Evolutionary conservation across 2,113 vertebrate species (phyloP).

Genomic region (Cryptotis parvus): DNA sequence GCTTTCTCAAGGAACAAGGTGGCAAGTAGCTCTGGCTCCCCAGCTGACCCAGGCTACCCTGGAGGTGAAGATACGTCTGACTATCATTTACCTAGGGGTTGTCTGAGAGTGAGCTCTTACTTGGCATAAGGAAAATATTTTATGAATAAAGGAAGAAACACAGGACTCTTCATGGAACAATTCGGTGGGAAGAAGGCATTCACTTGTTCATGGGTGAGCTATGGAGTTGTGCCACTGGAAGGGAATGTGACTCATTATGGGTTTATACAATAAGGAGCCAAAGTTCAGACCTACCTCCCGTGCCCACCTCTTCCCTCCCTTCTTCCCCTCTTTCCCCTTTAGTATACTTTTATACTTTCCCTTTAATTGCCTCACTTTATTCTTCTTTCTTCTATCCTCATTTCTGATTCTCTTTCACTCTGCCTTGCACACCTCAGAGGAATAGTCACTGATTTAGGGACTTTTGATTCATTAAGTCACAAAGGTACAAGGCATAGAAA

Average conservation of each 20-base stretch:
- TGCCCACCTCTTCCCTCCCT: background rate
- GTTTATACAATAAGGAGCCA: background rate
- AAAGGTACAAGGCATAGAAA: background rate
- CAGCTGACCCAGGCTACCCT: background rate
- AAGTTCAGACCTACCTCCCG: too few relatives aligned
- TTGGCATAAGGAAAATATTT: background rate
- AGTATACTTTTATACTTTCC: too few relatives aligned
- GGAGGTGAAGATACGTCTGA: background rate
- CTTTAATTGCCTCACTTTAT: too few relatives aligned
- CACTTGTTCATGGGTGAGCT: background rate
- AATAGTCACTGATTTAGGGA: background rate
- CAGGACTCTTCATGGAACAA: background rate
- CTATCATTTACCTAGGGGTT: background rate
- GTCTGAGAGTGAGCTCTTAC: background rate
- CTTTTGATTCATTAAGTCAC: background rate
- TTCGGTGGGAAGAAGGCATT: background rate
- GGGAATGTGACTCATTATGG: background rate
- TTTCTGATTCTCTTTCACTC: background rate
- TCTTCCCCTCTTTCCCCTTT: too few relatives aligned
- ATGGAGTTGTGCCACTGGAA: background rate
- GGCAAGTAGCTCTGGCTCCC: too few relatives aligned
- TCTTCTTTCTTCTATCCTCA: fast-evolving
- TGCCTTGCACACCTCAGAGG: background rate
- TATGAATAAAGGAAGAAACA: constrained; percentile 28
- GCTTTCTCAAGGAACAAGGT: background rate